These are phyloP conservation scores for Bovichtus diacanthus DNA, from an alignment of 2,797 vertebrate genomes.

Conservation along the genomic window DNA sequence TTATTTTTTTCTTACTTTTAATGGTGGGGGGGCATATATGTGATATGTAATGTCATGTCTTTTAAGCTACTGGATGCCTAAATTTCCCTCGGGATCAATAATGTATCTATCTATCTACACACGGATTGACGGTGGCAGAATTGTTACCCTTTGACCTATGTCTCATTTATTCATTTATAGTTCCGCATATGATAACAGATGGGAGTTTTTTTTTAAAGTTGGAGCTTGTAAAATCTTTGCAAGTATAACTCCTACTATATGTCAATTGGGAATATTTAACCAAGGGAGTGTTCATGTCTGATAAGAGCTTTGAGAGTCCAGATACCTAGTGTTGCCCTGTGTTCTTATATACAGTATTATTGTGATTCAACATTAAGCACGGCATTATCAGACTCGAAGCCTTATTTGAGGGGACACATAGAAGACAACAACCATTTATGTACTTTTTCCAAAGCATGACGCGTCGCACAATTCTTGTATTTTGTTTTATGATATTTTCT, in stretches of 20 bases:
- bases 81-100: too few relatives aligned
- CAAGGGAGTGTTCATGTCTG: background rate
- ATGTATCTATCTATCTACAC: too few relatives aligned
- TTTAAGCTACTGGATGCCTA: too few relatives aligned
- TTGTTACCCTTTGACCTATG: background rate
- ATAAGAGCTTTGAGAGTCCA: background rate
- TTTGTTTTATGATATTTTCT: background rate
- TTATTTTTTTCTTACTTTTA: too few relatives aligned
- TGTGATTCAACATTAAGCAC: background rate
- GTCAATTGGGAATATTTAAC: slow-evolving; percentile 2
- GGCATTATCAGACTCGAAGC: background rate
- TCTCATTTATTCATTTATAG: background rate
- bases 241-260: background rate
- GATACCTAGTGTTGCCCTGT: background rate
- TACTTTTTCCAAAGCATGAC: background rate
- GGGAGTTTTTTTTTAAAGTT: background rate
- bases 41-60: too few relatives aligned
- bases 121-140: background rate
- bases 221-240: background rate
- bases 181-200: background rate
- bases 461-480: background rate
- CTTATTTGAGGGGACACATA: background rate
- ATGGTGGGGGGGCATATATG: too few relatives aligned
- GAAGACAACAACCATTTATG: background rate
- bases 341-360: background rate